Evolutionary conservation across 1,140 invertebrate genomes (phyloP).

Genomic region (Nylanderia fulva): DNA sequence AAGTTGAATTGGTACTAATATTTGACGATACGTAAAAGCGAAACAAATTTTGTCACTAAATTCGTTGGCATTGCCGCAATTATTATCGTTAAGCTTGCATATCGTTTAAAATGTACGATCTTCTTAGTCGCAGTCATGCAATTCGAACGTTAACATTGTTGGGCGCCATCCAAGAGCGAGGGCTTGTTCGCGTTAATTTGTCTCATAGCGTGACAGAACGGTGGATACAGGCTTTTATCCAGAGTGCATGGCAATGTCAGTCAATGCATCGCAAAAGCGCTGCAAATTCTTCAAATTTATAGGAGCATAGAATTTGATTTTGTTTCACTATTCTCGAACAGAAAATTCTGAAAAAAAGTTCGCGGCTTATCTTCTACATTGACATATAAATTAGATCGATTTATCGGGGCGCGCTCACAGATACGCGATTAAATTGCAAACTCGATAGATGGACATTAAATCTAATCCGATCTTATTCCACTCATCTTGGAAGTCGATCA

Average conservation of each 20-base stretch:
- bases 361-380: not conserved
- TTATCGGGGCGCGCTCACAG: not conserved
- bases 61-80: not conserved
- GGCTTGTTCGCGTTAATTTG: slow-evolving; percentile 59
- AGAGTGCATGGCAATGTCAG: not conserved
- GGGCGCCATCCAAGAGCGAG: slow-evolving; percentile 64
- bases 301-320: slow-evolving; percentile 15
- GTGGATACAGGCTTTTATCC: slow-evolving; percentile 49
- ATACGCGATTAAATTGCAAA: slow-evolving; percentile 23
- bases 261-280: not conserved
- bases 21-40: not conserved
- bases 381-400: not conserved
- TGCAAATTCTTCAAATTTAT: not conserved
- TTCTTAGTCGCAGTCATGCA: slow-evolving; percentile 28
- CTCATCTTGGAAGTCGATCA: not conserved
- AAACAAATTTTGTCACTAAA: not conserved
- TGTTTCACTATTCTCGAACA: slow-evolving; percentile 4
- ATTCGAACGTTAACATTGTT: slow-evolving; percentile 42
- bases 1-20: not conserved
- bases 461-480: not conserved
- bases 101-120: slow-evolving; percentile 10
- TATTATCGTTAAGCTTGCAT: not conserved
- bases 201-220: slow-evolving; percentile 7
- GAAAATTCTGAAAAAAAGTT: not conserved
- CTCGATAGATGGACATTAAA: not conserved